Base-by-base conservation (phyloP, 2,797 vertebrate species). In the Capromys pilorides region DNA sequence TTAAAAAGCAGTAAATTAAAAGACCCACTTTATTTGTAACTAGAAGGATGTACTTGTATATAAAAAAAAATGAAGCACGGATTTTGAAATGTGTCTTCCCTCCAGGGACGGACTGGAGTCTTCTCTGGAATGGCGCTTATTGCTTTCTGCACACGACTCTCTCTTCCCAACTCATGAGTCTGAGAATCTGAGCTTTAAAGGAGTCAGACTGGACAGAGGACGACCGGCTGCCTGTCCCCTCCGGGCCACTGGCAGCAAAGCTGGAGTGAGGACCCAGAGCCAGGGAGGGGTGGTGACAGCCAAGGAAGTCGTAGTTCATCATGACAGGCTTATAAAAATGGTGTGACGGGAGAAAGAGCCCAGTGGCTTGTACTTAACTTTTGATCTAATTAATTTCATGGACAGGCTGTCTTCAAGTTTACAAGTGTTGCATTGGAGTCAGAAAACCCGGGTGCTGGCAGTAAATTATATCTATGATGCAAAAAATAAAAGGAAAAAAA, bases 351-450 rank as follows among this genome's bases (percentile, higher is more conserved):
- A 87, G 57, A 88, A 77, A 66, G 75, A 54, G 8, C 36, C 79
- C 75, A 67, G 7, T 81, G 82, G 64, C 66, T n/a, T 66, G 26
- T 62, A 61, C 81, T 90, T 93, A 90, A 67, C 84, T 93, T 93
- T 82, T 57, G 36, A 61, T 75, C 61, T 90, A 87, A 93, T 93
- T 94, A 93, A 94, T 97, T 95, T 93, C 81, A 39, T 0, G 7
- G 93, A 85, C 85, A 90, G 22, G 33, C 54, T 59, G 78, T 91
- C 94, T 95, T 94, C 84, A 78, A 71, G 85, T 91, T 95, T 89
- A 94, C 90, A 94, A 82, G 91, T 91, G 91, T 84, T 92, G 41
- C 14, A 28, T 36, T 45, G 51, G 92, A 92, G 83, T 96, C 81
- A 67, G 90, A 91, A 88, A 87, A 66, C 33, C 33, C 11, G 59